These are phyloP conservation scores for Lissocephala sabroskyi DNA, from an alignment of 2,888 invertebrate species.

Conservation along the genomic window DNA sequence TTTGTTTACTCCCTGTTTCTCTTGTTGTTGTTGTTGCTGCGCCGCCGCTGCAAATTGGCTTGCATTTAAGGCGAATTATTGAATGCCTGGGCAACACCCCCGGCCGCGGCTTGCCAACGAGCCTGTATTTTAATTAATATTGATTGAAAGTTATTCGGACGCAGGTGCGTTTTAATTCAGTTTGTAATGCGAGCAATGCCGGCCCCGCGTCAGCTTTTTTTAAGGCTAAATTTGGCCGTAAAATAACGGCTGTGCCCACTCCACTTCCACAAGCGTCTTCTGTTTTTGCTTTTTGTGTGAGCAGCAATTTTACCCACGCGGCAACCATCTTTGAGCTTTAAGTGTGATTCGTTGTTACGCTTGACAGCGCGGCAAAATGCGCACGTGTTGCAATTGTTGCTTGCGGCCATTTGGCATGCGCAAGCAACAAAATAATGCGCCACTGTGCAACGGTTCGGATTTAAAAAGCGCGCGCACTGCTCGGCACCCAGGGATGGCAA, in stretches of 20 bases:
- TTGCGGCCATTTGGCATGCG: not conserved
- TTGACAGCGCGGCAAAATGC: constrained; percentile 43
- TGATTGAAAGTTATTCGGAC: constrained; percentile 49
- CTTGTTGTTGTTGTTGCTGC: not conserved
- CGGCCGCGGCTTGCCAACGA: constrained; percentile 28
- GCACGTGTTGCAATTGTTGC: constrained; percentile 22
- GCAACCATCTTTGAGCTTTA: too few species aligned
- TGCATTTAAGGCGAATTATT: constrained; percentile 62
- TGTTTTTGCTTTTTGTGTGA: too few species aligned
- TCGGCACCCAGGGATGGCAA: too few species aligned
- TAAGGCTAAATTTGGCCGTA: too few species aligned
- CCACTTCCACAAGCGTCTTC: too few species aligned
- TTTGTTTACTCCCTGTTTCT: constrained; percentile 33
- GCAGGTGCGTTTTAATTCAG: constrained; percentile 42
- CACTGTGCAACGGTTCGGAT: too few species aligned
- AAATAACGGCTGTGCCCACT: too few species aligned
- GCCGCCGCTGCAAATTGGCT: constrained; percentile 54
- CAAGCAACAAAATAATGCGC: too few species aligned
- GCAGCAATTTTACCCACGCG: too few species aligned
- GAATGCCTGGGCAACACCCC: constrained; percentile 25
- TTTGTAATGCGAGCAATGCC: constrained; percentile 19
- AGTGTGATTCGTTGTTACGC: constrained; percentile 50
- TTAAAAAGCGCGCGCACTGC: too few species aligned
- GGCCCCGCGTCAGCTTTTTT: too few species aligned
- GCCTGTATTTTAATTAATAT: constrained; percentile 64